A percentile compares a stretch with the other conserved stretches of the same genome.
Evolutionary conservation across 2,113 vertebrate species (phyloP).

Genomic region (human): GRCh38 chr7:134856001-134856500

Average conservation of each 20-base stretch:
- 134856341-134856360: conserved; percentile 44
- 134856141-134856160: neutral
- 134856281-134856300: conserved; percentile 19
- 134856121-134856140: neutral
- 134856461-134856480: conserved; percentile 54
- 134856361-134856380: neutral
- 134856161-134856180: neutral
- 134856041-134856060: neutral
- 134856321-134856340: conserved; percentile 6
- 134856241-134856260: neutral
- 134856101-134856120: neutral
- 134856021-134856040: neutral
- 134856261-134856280: neutral
- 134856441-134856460: conserved; percentile 69
- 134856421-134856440: conserved; percentile 71
- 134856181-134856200: neutral
- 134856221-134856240: neutral
- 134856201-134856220: neutral
- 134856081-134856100: neutral
- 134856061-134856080: neutral
- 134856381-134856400: conserved; percentile 17
- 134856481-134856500: conserved; percentile 59
- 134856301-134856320: conserved; percentile 36
- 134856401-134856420: conserved; percentile 26
- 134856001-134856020: neutral